Evolutionary conservation across 2,888 invertebrate species (phyloP).

Genomic region (Ornithoptera priamus): DNA sequence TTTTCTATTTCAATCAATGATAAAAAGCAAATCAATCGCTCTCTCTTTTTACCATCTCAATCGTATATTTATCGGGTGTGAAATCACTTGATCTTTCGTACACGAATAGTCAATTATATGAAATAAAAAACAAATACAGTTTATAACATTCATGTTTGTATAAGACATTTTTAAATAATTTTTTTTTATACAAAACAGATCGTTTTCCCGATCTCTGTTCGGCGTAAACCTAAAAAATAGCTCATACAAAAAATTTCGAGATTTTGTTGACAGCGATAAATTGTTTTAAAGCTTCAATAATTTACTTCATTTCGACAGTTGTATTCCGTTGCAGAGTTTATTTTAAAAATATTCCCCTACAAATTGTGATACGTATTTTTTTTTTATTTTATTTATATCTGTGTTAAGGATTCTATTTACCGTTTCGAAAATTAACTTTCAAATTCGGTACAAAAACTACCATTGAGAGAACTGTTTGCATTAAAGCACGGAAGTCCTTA

Average conservation of each 20-base stretch:
- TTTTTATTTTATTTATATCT: not conserved
- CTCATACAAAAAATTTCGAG: slow-evolving; percentile 7
- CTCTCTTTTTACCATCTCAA: too few relatives aligned
- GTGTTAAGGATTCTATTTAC: not conserved
- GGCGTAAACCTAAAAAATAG: slow-evolving; percentile 5
- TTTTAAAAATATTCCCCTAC: slow-evolving; percentile 1
- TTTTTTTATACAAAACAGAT: not conserved
- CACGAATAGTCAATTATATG: too few relatives aligned
- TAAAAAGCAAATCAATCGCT: too few relatives aligned
- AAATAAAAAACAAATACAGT: not conserved
- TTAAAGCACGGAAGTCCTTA: too few relatives aligned
- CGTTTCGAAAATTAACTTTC: not conserved
- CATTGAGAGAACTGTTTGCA: too few relatives aligned
- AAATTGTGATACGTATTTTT: not conserved
- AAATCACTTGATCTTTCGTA: too few relatives aligned
- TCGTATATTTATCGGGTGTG: too few relatives aligned
- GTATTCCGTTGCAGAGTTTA: slow-evolving; percentile 13
- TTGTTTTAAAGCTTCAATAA: slow-evolving; percentile 21
- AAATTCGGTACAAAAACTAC: not conserved
- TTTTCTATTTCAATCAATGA: too few relatives aligned
- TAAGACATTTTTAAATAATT: not conserved
- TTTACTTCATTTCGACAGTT: slow-evolving; percentile 21
- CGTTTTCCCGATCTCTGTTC: not conserved
- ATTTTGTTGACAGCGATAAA: slow-evolving; percentile 21
- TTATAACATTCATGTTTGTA: not conserved